Conservation (phyloP, 2,797 vertebrate species). For the Brachyalestes nurse region DNA sequence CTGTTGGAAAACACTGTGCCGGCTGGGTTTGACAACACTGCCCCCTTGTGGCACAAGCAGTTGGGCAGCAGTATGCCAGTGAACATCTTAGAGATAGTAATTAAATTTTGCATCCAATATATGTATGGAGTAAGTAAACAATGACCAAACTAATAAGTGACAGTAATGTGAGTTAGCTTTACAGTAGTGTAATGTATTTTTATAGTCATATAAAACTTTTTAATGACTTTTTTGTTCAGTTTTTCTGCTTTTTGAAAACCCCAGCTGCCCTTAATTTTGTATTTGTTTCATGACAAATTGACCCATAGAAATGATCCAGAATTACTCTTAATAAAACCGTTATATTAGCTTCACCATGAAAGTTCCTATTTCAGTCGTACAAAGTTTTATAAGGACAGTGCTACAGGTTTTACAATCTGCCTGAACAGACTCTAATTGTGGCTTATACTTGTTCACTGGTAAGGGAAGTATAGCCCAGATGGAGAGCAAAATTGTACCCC, state of each 20-base stretch:
- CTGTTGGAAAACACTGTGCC: background rate
- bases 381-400: background rate
- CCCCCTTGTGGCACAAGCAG: slow-evolving; percentile 34
- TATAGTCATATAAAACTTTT: background rate
- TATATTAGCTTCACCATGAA: too few species aligned
- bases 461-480: background rate
- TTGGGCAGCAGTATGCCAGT: background rate
- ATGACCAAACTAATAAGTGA: background rate
- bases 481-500: background rate
- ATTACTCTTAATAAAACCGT: too few species aligned
- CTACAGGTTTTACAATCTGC: background rate
- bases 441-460: background rate
- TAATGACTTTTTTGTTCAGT: background rate
- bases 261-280: background rate
- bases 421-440: background rate
- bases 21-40: background rate
- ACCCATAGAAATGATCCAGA: too few species aligned
- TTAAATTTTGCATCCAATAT: background rate
- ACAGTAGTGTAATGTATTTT: background rate
- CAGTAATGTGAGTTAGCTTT: background rate
- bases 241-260: background rate
- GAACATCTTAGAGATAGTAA: background rate
- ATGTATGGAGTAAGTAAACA: background rate
- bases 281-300: background rate
- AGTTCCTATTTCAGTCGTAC: too few species aligned